phyloP scores from a whole-genome alignment of 2,888 invertebrate species.

The Cephus rjabovi region DNA sequence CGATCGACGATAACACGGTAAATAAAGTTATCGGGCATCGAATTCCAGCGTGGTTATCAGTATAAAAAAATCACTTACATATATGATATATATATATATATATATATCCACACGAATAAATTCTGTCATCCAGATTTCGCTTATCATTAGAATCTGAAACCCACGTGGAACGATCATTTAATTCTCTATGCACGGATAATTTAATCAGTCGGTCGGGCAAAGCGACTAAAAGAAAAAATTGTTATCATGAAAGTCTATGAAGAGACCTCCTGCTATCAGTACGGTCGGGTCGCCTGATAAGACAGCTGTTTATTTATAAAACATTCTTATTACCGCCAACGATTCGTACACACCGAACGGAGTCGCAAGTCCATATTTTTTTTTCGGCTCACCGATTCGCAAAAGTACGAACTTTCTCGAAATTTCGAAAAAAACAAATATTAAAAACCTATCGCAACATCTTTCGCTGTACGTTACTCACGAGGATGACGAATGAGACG shows the following conservation, averaged over 20 bases:
- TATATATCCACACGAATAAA: not conserved
- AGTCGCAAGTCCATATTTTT: no score
- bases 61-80: not conserved
- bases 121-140: not conserved
- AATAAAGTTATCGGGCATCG: not conserved
- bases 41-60: not conserved
- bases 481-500: not conserved
- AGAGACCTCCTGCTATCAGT: constrained; percentile 36
- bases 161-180: not conserved
- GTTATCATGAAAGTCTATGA: constrained; percentile 47
- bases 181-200: no score
- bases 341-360: not conserved
- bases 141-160: not conserved
- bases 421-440: not conserved
- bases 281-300: constrained; percentile 51
- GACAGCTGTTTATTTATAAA: constrained; percentile 40
- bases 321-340: not conserved
- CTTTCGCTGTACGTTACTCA: not conserved
- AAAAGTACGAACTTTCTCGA: not conserved
- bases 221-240: not conserved
- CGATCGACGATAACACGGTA: not conserved
- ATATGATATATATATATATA: no score
- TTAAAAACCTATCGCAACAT: not conserved
- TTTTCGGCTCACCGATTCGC: not conserved
- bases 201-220: not conserved